Evolutionary conservation across 2,113 vertebrate genomes (phyloP).

Genomic region (Protobothrops flavoviridis): DNA sequence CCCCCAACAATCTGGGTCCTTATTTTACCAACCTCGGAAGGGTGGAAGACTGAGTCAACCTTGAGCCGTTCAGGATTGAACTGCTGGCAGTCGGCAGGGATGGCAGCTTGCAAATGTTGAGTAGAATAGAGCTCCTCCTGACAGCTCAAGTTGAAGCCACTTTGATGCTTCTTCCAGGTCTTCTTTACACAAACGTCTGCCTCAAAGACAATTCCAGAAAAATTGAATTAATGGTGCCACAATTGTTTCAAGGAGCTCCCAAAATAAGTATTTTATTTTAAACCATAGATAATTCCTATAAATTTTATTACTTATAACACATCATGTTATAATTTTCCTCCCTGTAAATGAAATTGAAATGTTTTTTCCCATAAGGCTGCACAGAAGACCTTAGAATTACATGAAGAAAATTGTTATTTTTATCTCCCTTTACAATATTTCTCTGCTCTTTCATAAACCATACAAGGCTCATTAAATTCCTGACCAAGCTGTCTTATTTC

Average conservation of each 20-base stretch:
- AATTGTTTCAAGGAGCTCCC: neutral
- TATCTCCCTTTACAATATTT: neutral
- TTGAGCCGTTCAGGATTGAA: neutral
- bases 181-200: neutral
- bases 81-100: neutral
- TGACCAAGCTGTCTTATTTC: neutral
- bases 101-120: neutral
- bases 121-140: neutral
- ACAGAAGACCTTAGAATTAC: neutral
- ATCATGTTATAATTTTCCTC: neutral
- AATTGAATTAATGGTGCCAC: neutral
- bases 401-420: neutral
- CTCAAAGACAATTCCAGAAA: neutral
- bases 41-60: neutral
- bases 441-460: neutral
- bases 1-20: neutral
- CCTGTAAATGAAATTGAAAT: neutral
- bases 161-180: neutral
- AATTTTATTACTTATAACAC: accelerated
- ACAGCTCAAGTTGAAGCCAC: neutral
- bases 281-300: neutral
- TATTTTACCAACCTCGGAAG: neutral
- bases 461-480: neutral
- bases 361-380: neutral
- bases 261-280: neutral